phyloP scores from a whole-genome alignment of 1,140 invertebrate genomes.

The Scaptomyza pallida region DNA sequence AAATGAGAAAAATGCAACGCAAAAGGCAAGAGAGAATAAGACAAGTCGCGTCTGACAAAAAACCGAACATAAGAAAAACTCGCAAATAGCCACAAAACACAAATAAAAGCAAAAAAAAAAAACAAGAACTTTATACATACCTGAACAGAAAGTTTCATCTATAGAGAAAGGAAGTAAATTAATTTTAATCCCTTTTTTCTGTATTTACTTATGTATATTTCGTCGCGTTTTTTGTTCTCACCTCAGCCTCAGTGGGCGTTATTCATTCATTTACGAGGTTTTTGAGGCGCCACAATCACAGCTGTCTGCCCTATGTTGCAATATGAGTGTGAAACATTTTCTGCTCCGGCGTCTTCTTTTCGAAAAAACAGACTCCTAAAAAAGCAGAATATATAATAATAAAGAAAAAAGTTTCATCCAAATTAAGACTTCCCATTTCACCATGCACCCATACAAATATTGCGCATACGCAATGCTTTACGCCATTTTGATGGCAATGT shows the following conservation, averaged over 20 bases:
- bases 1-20: conserved; percentile 52
- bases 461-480: conserved; percentile 56
- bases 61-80: background rate
- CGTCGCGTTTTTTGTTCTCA: conserved; percentile 41
- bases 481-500: conserved; percentile 36
- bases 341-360: no score
- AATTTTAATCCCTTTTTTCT: conserved; percentile 58
- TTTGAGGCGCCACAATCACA: background rate
- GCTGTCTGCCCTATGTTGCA: background rate
- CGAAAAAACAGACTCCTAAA: no score
- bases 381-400: no score
- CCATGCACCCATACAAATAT: conserved; percentile 5
- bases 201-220: conserved; percentile 40
- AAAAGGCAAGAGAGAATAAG: conserved; percentile 45
- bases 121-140: conserved; percentile 25
- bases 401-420: no score
- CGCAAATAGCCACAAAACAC: background rate
- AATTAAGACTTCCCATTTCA: background rate
- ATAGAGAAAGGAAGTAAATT: conserved; percentile 72
- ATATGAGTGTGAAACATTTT: no score
- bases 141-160: conserved; percentile 12
- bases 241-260: conserved; percentile 25
- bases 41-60: conserved; percentile 5
- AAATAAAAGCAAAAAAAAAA: conserved; percentile 25
- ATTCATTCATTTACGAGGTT: background rate